These are phyloP conservation scores for Microcebus tavaratra DNA, from an alignment of 2,113 vertebrate genomes.

Conservation along the genomic window DNA sequence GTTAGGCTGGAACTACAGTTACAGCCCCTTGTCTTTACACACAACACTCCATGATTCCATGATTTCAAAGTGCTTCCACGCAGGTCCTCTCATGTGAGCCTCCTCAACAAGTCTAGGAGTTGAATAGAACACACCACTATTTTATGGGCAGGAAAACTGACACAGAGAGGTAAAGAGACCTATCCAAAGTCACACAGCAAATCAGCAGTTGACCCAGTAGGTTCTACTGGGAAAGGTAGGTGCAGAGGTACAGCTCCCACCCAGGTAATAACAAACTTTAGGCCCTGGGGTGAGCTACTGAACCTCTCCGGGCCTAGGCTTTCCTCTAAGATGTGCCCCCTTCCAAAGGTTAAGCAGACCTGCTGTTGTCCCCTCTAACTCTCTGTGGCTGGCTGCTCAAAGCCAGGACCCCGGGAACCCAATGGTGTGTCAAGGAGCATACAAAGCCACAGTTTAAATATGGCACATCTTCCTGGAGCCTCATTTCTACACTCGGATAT, in stretches of 20 bases:
- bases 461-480: background rate
- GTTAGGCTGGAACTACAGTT: background rate
- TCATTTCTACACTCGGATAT: background rate
- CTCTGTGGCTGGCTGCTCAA: background rate
- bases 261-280: background rate
- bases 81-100: background rate
- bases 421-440: background rate
- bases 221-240: background rate
- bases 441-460: background rate
- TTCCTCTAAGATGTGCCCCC: background rate
- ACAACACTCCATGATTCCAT: background rate
- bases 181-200: background rate
- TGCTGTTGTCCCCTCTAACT: background rate
- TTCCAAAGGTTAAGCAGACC: background rate
- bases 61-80: background rate
- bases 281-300: background rate
- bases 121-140: background rate
- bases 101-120: background rate
- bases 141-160: background rate
- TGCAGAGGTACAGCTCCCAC: background rate
- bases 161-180: background rate
- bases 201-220: background rate
- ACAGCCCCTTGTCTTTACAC: background rate
- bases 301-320: background rate
- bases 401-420: background rate